Percentiles rank a stretch among this genome's conserved stretches.
Conservation (phyloP, 2,113 vertebrate species). For the Sander lucioperca region DNA sequence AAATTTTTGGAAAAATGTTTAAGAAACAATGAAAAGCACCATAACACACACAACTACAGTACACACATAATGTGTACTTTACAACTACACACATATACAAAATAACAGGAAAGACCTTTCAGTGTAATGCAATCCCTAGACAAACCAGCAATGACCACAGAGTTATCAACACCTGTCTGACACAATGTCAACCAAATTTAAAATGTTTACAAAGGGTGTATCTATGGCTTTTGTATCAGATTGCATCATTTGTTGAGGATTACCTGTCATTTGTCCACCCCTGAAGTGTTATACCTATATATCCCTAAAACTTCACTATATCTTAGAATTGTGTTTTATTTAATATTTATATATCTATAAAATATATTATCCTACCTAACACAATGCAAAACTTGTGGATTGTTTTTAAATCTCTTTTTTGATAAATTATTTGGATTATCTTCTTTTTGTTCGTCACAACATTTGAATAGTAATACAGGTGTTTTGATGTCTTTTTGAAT, state of each 20-base stretch:
- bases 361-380: background rate
- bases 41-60: constrained; percentile 5
- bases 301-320: background rate
- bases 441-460: background rate
- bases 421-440: background rate
- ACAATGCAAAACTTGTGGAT: background rate
- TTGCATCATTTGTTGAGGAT: constrained; percentile 1
- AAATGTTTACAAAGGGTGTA: constrained; percentile 14
- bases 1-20: background rate
- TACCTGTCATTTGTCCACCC: constrained; percentile 12
- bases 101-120: constrained; percentile 12
- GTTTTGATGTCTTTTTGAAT: background rate
- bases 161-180: constrained; percentile 24
- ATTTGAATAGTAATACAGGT: background rate
- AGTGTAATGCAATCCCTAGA: background rate
- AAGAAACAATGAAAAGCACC: background rate
- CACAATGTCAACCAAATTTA: constrained; percentile 35
- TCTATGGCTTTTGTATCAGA: background rate
- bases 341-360: background rate
- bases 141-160: constrained; percentile 15
- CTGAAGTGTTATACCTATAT: background rate
- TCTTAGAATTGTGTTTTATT: background rate
- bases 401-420: background rate
- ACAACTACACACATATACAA: background rate
- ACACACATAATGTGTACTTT: background rate